These are phyloP conservation scores for Drosophila rubida DNA, from an alignment of 2,888 invertebrate species.

Conservation along the genomic window DNA sequence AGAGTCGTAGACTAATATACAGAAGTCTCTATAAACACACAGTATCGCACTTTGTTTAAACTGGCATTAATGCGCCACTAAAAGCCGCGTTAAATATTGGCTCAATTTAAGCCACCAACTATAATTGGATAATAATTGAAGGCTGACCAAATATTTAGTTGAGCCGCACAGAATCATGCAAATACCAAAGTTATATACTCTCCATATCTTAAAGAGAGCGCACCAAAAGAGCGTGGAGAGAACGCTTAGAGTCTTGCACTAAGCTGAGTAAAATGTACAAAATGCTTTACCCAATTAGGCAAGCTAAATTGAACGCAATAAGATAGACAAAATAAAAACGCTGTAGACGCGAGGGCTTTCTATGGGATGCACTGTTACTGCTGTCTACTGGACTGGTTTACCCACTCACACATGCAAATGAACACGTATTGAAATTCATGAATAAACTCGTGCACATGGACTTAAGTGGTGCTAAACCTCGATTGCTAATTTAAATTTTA, in stretches of 20 bases:
- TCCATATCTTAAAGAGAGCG: slow-evolving; percentile 5
- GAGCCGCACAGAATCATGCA: slow-evolving; percentile 1
- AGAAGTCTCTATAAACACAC: slow-evolving; percentile 14
- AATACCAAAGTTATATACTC: slow-evolving; percentile 6
- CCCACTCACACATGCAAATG: neutral
- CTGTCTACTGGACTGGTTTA: neutral
- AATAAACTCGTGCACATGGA: neutral
- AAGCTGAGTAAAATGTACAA: neutral
- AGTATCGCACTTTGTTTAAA: slow-evolving; percentile 46
- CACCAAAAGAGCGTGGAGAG: neutral
- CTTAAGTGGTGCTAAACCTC: neutral
- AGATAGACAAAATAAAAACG: slow-evolving; percentile 7
- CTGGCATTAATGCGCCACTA: slow-evolving; percentile 54
- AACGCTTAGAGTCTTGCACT: neutral
- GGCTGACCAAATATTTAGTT: slow-evolving; percentile 48
- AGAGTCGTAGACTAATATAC: neutral
- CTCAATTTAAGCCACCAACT: slow-evolving; percentile 37
- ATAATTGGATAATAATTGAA: slow-evolving; percentile 68
- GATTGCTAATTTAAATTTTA: too few species aligned
- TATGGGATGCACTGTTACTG: neutral
- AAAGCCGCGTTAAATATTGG: slow-evolving; percentile 68
- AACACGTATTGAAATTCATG: neutral
- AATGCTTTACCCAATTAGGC: slow-evolving; percentile 39
- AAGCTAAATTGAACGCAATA: slow-evolving; percentile 21
- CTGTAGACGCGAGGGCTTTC: neutral